Percentiles rank a stretch among this genome's conserved stretches.
Evolutionary conservation across 2,113 vertebrate genomes (phyloP).

Genomic region (Hippotragus niger): DNA sequence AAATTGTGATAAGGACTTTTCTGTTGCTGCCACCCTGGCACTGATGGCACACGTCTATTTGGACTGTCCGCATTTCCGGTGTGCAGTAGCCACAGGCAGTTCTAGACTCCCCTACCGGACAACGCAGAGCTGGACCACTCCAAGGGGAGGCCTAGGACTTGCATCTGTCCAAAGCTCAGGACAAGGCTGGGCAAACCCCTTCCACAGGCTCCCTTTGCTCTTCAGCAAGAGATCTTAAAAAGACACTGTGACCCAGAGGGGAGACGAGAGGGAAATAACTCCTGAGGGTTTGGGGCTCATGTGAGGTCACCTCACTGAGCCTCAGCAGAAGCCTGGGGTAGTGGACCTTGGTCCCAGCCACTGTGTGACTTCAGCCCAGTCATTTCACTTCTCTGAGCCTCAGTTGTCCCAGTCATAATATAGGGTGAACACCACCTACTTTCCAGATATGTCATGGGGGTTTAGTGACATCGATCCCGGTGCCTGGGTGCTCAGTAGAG

Average conservation of each 20-base stretch:
- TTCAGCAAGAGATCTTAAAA: not conserved
- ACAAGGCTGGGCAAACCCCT: not conserved
- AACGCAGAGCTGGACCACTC: no score
- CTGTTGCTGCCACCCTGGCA: not conserved
- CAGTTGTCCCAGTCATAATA: not conserved
- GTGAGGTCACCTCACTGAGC: rapidly evolving
- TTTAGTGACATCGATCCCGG: not conserved
- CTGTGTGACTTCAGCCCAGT: not conserved
- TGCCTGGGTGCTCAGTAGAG: not conserved
- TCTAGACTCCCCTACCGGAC: no score
- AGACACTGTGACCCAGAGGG: no score
- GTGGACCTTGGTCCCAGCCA: not conserved
- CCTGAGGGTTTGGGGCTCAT: not conserved
- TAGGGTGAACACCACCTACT: not conserved
- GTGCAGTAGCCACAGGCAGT: no score
- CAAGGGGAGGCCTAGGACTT: no score
- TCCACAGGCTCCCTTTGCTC: not conserved
- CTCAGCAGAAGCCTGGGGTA: not conserved
- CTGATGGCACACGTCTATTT: no score
- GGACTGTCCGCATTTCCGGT: no score
- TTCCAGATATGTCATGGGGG: not conserved
- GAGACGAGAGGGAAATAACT: not conserved
- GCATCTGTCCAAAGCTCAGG: not conserved
- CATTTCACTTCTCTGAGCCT: not conserved
- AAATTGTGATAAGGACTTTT: not conserved